Evolutionary conservation across 2,113 vertebrate species (phyloP).

Genomic region (Sceloporus tristichus): DNA sequence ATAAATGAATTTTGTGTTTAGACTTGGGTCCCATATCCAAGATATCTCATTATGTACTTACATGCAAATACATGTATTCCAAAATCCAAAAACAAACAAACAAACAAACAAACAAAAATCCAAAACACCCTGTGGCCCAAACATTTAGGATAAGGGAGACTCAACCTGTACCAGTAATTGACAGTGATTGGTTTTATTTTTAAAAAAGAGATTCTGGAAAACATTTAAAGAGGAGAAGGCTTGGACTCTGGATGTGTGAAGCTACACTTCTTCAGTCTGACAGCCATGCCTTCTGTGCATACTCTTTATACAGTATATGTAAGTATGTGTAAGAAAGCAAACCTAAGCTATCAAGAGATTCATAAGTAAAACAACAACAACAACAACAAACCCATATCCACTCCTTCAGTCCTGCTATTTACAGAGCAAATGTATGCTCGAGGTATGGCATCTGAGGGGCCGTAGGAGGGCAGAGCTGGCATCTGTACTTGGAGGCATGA

Average conservation of each 20-base stretch:
- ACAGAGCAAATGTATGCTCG: neutral
- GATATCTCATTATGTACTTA: too few species aligned
- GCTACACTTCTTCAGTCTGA: neutral
- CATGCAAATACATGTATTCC: too few species aligned
- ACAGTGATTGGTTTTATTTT: neutral
- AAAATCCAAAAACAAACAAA: too few species aligned
- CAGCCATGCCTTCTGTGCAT: neutral
- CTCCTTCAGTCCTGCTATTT: neutral
- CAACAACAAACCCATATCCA: too few species aligned
- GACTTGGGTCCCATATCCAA: too few species aligned
- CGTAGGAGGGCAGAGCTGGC: neutral
- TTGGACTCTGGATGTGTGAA: neutral
- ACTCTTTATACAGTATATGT: neutral
- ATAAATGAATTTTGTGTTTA: too few species aligned
- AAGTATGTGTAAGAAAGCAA: too few species aligned
- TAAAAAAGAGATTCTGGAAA: neutral
- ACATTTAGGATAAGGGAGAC: too few species aligned
- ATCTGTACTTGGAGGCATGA: conserved; percentile 5
- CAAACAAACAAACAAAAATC: too few species aligned
- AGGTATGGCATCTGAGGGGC: neutral
- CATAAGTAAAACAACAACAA: neutral
- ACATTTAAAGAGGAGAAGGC: neutral
- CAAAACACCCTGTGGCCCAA: too few species aligned
- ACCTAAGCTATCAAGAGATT: neutral
- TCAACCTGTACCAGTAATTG: too few species aligned